phyloP scores from a whole-genome alignment of 2,888 invertebrate species.

The Hecatera dysodea region DNA sequence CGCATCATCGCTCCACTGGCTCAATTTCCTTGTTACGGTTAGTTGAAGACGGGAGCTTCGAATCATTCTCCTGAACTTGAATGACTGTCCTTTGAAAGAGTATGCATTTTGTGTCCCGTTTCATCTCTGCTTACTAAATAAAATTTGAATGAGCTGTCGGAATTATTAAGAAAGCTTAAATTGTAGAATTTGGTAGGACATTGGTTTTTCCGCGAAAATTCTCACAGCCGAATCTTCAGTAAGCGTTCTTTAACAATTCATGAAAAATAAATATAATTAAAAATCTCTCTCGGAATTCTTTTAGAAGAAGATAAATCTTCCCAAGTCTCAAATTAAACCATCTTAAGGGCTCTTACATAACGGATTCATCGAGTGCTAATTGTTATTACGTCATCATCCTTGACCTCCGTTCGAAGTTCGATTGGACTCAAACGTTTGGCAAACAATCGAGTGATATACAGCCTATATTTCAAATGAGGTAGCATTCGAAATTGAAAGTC shows the following conservation, averaged over 20 bases:
- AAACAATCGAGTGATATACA: constrained; percentile 29
- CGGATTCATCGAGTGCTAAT: constrained; percentile 29
- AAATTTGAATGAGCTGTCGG: too few species aligned
- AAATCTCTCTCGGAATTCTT: not conserved
- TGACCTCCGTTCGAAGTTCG: constrained; percentile 51
- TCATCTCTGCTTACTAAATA: not conserved
- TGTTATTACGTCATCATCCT: constrained; percentile 44
- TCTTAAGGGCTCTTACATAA: constrained; percentile 37
- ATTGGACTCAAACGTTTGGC: constrained; percentile 46
- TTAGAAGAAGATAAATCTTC: not conserved
- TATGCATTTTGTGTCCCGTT: not conserved
- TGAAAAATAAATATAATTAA: not conserved
- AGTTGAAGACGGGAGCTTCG: constrained; percentile 20
- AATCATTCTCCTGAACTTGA: constrained; percentile 18
- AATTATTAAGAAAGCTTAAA: not conserved
- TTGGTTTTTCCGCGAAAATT: not conserved
- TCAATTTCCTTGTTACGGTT: constrained; percentile 37
- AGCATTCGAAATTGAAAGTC: constrained; percentile 47
- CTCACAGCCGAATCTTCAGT: not conserved
- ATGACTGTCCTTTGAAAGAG: not conserved
- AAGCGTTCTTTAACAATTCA: not conserved
- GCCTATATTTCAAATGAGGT: constrained; percentile 27
- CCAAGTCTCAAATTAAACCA: constrained; percentile 3
- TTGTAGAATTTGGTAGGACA: not conserved
- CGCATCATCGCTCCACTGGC: constrained; percentile 40